These are phyloP conservation scores for Diadromus collaris DNA, from an alignment of 2,888 invertebrate genomes.

Conservation along the genomic window DNA sequence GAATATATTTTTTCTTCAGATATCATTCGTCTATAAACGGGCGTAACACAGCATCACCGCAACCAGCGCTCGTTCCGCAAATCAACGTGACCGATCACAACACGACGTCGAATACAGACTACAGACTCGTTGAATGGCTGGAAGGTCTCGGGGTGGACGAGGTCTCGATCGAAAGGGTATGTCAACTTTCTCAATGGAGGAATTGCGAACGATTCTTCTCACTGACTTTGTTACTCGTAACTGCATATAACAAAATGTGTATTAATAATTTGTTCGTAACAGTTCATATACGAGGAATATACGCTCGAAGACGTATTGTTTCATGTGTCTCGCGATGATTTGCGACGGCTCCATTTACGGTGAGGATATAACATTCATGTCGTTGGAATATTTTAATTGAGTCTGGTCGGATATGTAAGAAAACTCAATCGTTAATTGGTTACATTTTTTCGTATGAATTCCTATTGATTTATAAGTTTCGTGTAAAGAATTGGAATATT, in stretches of 20 bases:
- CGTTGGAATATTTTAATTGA: not conserved
- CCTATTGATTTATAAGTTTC: not conserved
- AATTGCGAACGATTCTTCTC: not conserved
- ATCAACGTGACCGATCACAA: slow-evolving; percentile 75
- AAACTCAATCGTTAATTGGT: not conserved
- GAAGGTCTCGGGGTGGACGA: slow-evolving; percentile 86
- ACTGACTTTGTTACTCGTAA: not conserved
- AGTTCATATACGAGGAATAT: slow-evolving; percentile 88
- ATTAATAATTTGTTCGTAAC: slow-evolving; percentile 52
- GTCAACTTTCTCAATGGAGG: slow-evolving; percentile 2
- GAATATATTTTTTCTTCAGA: slow-evolving; percentile 52
- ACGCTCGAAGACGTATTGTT: slow-evolving; percentile 90
- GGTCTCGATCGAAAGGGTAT: slow-evolving; percentile 84
- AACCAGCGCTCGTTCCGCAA: slow-evolving; percentile 71
- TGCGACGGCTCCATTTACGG: slow-evolving; percentile 90
- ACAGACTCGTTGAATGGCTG: slow-evolving; percentile 87
- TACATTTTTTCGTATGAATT: not conserved
- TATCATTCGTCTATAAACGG: slow-evolving; percentile 69
- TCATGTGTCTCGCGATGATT: slow-evolving; percentile 91
- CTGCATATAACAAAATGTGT: slow-evolving; percentile 22
- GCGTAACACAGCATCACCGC: slow-evolving; percentile 63
- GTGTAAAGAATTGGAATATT: not conserved
- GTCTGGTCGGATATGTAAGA: not conserved
- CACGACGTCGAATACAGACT: slow-evolving; percentile 77
- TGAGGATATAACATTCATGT: slow-evolving; percentile 77